A percentile compares a stretch with the other conserved stretches of the same genome.
These are phyloP conservation scores for Oncorhynchus gorbuscha DNA, from an alignment of 2,113 vertebrate genomes.

Conservation along the genomic window DNA sequence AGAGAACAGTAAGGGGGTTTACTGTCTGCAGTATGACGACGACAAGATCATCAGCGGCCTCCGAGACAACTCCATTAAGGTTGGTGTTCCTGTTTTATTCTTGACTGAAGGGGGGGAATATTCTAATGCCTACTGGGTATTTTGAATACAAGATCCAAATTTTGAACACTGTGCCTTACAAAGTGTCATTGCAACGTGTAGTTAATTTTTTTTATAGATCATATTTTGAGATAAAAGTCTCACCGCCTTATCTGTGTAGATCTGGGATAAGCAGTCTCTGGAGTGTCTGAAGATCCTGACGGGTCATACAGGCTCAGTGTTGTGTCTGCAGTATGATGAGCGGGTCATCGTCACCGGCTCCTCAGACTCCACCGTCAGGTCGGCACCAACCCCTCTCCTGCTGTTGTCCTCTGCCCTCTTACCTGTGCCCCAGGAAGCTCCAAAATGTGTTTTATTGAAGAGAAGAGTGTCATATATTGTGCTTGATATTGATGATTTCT, in stretches of 20 bases:
- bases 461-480: too few relatives aligned
- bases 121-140: too few relatives aligned
- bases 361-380: slow-evolving; percentile 88
- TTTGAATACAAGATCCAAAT: too few relatives aligned
- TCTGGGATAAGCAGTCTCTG: slow-evolving; percentile 68
- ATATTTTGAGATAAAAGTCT: background rate
- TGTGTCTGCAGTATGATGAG: slow-evolving; percentile 88
- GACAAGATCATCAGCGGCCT: slow-evolving; percentile 99
- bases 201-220: background rate
- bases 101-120: background rate
- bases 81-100: slow-evolving; percentile 36
- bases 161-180: too few relatives aligned
- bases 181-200: background rate
- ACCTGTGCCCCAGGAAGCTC: too few relatives aligned
- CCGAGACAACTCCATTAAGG: slow-evolving; percentile 98
- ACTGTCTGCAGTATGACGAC: slow-evolving; percentile 97
- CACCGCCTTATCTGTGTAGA: slow-evolving; percentile 22
- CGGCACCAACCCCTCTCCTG: background rate
- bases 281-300: slow-evolving; percentile 88
- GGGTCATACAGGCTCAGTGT: slow-evolving; percentile 87
- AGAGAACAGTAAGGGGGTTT: slow-evolving; percentile 98
- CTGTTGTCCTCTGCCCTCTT: too few relatives aligned
- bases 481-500: background rate
- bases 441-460: too few relatives aligned
- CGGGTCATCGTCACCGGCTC: slow-evolving; percentile 89